Evolutionary conservation across 2,888 invertebrate species (phyloP), one percentile per base, ranked within the genome.

Genomic region (Atrina japonica): DNA sequence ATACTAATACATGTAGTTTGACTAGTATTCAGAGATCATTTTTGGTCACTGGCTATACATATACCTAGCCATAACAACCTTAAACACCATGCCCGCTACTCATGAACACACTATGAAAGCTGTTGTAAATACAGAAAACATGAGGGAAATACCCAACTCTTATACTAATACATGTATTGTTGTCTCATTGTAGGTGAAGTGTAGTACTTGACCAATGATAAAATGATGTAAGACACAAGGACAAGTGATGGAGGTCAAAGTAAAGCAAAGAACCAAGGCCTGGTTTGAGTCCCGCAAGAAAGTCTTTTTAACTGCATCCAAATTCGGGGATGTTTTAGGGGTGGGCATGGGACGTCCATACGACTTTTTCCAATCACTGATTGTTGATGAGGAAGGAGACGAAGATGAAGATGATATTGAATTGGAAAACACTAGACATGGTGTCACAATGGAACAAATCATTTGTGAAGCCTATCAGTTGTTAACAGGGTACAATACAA

Each of bases 271-370:
- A 50, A 77, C 80, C 25, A 55, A 65, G 11, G 83, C 81, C 64
- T 86, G 85, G 86, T 80, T 79, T 73, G 73, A 75, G 3, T 55
- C 82, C 21, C 72, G 84, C 21, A 66, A 70, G 18, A 72, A 59
- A 5, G 79, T 83, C 1, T 53, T 56, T n/a, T 60, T 86, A 6
- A 86, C 86, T 30, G 83, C 84, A 35, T 85, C 84, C 3, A 70
- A 61, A 21, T 84, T 86, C 75, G 85, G 84, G 25, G 85, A 85
- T 67, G 86, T 83, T 47, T 55, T 86, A 7, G 86, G 86, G 6
- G 76, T 83, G 23, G 86, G 85, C 0, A 73, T 67, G 56, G 85
- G 85, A 9, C 80, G 73, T 52, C 82, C 84, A 11, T 84, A 77
- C 61, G 83, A 86, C 64, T 86, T 82, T 55, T 75, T 84, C 25